These are phyloP conservation scores for Stegostoma tigrinum DNA, from an alignment of 2,113 vertebrate genomes.

Conservation along the genomic window DNA sequence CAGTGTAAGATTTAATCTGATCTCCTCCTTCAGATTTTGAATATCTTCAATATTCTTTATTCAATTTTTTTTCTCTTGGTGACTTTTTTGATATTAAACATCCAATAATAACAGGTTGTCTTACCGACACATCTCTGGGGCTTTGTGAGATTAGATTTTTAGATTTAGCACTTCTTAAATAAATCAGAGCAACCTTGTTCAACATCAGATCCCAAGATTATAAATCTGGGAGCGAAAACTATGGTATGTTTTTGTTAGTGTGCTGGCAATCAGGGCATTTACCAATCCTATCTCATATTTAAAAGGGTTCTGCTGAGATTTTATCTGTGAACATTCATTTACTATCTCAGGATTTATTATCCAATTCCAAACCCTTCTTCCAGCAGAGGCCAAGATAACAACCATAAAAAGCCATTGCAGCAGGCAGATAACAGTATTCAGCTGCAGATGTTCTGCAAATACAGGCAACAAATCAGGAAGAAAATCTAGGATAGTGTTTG, in stretches of 20 bases:
- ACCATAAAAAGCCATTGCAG: neutral
- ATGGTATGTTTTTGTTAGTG: neutral
- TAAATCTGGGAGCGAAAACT: neutral
- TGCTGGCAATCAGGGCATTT: neutral
- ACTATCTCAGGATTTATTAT: constrained; percentile 12
- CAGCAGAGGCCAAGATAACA: neutral
- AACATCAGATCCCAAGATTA: neutral
- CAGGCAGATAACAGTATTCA: neutral
- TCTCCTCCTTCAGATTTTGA: neutral
- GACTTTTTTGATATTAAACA: neutral
- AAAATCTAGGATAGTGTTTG: neutral
- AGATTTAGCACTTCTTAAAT: neutral
- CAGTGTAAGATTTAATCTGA: neutral
- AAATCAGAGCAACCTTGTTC: neutral
- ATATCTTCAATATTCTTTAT: neutral
- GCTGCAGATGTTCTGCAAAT: neutral
- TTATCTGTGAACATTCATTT: constrained; percentile 4
- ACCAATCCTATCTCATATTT: neutral
- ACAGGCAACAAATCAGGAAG: neutral
- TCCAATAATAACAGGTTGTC: neutral
- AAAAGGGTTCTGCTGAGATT: neutral
- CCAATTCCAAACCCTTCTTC: neutral
- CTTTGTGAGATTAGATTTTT: neutral
- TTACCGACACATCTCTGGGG: neutral
- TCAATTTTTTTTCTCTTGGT: neutral